A percentile compares a stretch with the other conserved stretches of the same genome.
Evolutionary conservation across 2,888 invertebrate genomes (phyloP).

Genomic region (Thera britannica): DNA sequence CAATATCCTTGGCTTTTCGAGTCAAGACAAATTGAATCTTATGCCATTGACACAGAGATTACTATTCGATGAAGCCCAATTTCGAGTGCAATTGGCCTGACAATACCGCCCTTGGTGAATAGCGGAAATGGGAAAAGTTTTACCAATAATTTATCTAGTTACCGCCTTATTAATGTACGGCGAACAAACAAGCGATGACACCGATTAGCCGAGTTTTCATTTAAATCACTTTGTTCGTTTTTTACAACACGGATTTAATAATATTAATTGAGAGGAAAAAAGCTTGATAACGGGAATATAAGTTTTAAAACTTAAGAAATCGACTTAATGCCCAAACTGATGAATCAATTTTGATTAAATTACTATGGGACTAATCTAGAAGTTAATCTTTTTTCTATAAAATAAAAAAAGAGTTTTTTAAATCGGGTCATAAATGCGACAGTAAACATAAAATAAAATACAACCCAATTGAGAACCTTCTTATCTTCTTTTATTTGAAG

Average conservation of each 20-base stretch:
- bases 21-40: background rate
- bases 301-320: no score
- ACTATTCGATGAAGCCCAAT: constrained; percentile 5
- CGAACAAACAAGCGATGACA: constrained; percentile 43
- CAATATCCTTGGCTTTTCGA: background rate
- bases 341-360: no score
- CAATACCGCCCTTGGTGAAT: constrained; percentile 27
- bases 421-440: no score
- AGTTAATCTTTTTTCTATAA: no score
- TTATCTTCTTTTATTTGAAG: no score
- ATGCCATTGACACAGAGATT: constrained; percentile 4
- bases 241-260: background rate
- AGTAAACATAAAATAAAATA: no score
- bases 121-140: constrained; percentile 51
- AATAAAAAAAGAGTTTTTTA: no score
- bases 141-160: constrained; percentile 51
- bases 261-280: background rate
- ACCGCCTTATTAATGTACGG: constrained; percentile 45
- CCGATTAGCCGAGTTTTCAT: constrained; percentile 37
- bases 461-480: no score
- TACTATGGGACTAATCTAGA: no score
- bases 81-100: constrained; percentile 14
- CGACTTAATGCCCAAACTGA: no score
- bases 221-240: constrained; percentile 24
- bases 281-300: no score